phyloP scores from a whole-genome alignment of 2,888 invertebrate genomes.

The Tetragonula carbonaria region DNA sequence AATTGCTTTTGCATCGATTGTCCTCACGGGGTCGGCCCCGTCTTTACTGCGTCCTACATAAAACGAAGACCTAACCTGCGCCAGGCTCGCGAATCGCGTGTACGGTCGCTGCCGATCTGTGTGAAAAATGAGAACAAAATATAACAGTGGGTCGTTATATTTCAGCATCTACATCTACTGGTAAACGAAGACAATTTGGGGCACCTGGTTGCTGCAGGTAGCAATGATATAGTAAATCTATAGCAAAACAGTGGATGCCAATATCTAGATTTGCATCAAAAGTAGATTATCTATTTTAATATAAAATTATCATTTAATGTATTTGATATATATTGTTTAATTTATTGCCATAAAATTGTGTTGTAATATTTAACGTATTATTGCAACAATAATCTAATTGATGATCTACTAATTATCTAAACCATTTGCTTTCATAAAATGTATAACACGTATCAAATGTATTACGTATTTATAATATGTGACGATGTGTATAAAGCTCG shows the following conservation, averaged over 20 bases:
- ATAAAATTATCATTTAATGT: not conserved
- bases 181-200: not conserved
- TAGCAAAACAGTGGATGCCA: not conserved
- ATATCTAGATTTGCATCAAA: not conserved
- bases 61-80: slow-evolving; percentile 21
- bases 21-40: slow-evolving; percentile 60
- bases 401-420: too few species aligned
- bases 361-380: too few species aligned
- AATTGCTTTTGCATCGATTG: slow-evolving; percentile 72
- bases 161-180: not conserved
- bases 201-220: not conserved
- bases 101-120: not conserved
- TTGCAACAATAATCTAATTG: too few species aligned
- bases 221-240: not conserved
- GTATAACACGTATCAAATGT: too few species aligned
- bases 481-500: too few species aligned
- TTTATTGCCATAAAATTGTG: too few species aligned
- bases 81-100: slow-evolving; percentile 16
- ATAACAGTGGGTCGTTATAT: not conserved
- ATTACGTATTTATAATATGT: too few species aligned
- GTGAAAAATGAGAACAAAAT: not conserved
- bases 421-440: too few species aligned
- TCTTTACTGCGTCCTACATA: slow-evolving; percentile 49
- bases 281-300: not conserved
- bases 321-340: too few species aligned